Percentiles rank a stretch among this genome's conserved stretches.
phyloP scores from a whole-genome alignment of 1,140 invertebrate genomes.

The Procambarus clarkii region DNA sequence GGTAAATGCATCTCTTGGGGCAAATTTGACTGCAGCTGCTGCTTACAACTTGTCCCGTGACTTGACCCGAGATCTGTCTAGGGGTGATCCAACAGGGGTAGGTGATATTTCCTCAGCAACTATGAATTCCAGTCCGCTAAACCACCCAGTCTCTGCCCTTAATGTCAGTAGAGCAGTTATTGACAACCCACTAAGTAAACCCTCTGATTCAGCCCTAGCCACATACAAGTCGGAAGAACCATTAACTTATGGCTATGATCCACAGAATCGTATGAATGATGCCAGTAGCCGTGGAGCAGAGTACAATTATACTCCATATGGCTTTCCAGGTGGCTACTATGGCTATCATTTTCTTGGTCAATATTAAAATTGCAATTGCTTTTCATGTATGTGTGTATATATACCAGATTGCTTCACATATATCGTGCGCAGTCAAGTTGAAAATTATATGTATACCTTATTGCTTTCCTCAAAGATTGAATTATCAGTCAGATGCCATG shows the following conservation, averaged over 20 bases:
- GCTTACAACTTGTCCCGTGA: slow-evolving; percentile 68
- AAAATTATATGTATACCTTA: no score
- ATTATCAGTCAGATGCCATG: no score
- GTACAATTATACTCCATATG: slow-evolving; percentile 70
- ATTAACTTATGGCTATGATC: slow-evolving; percentile 57
- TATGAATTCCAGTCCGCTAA: slow-evolving; percentile 52
- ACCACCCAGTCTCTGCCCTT: slow-evolving; percentile 54
- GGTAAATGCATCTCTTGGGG: slow-evolving; percentile 59
- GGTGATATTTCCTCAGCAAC: slow-evolving; percentile 43
- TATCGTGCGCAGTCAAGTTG: no score
- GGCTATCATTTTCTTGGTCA: slow-evolving; percentile 72
- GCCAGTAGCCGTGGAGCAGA: slow-evolving; percentile 37
- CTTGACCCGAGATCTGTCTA: slow-evolving; percentile 52
- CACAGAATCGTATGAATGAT: slow-evolving; percentile 52
- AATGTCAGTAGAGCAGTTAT: slow-evolving; percentile 38
- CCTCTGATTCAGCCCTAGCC: slow-evolving; percentile 50
- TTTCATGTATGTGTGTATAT: neutral
- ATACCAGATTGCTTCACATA: no score
- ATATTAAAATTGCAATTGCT: slow-evolving; percentile 43
- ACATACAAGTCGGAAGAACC: slow-evolving; percentile 69
- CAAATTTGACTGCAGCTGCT: slow-evolving; percentile 54
- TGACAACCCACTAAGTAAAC: slow-evolving; percentile 38
- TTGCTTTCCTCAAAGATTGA: no score
- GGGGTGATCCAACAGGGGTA: slow-evolving; percentile 22
- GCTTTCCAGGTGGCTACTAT: slow-evolving; percentile 70